phyloP scores from a whole-genome alignment of 2,113 vertebrate species.

The Aix galericulata region DNA sequence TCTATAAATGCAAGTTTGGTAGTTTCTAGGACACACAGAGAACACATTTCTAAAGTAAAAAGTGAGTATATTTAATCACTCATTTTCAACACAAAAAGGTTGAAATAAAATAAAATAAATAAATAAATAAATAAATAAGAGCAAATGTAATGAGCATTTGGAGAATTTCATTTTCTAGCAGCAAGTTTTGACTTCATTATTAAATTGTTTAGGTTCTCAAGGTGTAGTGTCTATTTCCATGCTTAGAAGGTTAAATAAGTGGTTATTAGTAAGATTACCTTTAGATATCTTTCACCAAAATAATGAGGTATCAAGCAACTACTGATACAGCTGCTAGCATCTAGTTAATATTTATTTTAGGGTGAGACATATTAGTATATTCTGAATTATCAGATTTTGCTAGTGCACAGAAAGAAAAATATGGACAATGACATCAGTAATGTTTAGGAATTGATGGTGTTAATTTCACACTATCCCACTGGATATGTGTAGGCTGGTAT shows the following conservation, averaged over 20 bases:
- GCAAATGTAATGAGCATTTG: neutral
- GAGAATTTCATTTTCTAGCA: neutral
- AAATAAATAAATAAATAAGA: neutral
- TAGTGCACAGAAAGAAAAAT: neutral
- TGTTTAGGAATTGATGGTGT: neutral
- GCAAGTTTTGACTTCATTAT: neutral
- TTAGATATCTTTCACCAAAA: neutral
- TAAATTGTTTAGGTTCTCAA: neutral
- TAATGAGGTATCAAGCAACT: neutral
- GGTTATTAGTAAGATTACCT: neutral
- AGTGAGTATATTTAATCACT: neutral
- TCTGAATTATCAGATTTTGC: neutral
- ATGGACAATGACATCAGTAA: neutral
- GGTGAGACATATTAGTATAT: neutral
- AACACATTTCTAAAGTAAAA: neutral
- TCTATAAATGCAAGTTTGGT: neutral
- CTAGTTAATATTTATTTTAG: neutral
- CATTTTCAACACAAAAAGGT: neutral
- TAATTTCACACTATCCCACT: conserved; percentile 15
- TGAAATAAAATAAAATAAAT: neutral
- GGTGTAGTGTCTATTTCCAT: neutral
- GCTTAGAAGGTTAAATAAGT: neutral
- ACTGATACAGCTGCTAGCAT: neutral
- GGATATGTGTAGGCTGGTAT: conserved; percentile 20
- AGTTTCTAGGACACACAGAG: neutral